Evolutionary conservation across 2,888 invertebrate genomes (phyloP).

Genomic region (Rhorus exstirpatorius): DNA sequence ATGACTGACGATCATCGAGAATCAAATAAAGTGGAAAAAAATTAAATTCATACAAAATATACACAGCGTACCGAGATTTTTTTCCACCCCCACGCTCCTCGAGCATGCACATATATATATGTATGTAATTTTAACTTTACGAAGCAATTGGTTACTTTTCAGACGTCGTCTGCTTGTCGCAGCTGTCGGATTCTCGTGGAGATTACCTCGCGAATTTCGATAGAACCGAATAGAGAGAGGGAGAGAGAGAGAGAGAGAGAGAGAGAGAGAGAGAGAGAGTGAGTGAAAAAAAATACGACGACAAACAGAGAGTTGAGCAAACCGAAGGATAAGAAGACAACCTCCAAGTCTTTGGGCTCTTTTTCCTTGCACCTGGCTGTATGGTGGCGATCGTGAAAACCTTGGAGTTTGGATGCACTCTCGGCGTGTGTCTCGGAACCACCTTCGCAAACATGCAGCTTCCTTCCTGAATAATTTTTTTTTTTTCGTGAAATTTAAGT

Average conservation of each 20-base stretch:
- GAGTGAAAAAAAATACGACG: slow-evolving; percentile 21
- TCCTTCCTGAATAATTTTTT: not conserved
- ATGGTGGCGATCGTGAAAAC: slow-evolving; percentile 23
- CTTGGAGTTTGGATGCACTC: slow-evolving; percentile 34
- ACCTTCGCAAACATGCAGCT: slow-evolving; percentile 43
- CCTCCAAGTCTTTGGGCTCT: slow-evolving; percentile 43
- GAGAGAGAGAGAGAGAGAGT: not conserved
- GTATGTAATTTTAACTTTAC: not conserved
- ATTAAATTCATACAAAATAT: too few species aligned
- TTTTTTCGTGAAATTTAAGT: too few species aligned
- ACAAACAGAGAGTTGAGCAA: slow-evolving; percentile 56
- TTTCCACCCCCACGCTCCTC: not conserved
- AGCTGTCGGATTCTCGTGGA: slow-evolving; percentile 54
- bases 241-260: slow-evolving; percentile 11
- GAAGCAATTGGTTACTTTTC: slow-evolving; percentile 9
- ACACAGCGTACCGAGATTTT: not conserved
- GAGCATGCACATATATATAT: not conserved
- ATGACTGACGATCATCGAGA: too few species aligned
- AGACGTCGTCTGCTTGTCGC: slow-evolving; percentile 32
- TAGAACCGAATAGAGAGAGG: slow-evolving; percentile 29
- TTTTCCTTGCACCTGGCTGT: slow-evolving; percentile 66
- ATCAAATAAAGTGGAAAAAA: too few species aligned
- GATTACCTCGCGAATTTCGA: slow-evolving; percentile 66
- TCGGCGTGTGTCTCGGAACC: not conserved
- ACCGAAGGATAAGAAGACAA: slow-evolving; percentile 62